Percentiles rank a stretch among this genome's conserved stretches.
Evolutionary conservation across 2,113 vertebrate species (phyloP).

Genomic region (Oreochromis niloticus): DNA sequence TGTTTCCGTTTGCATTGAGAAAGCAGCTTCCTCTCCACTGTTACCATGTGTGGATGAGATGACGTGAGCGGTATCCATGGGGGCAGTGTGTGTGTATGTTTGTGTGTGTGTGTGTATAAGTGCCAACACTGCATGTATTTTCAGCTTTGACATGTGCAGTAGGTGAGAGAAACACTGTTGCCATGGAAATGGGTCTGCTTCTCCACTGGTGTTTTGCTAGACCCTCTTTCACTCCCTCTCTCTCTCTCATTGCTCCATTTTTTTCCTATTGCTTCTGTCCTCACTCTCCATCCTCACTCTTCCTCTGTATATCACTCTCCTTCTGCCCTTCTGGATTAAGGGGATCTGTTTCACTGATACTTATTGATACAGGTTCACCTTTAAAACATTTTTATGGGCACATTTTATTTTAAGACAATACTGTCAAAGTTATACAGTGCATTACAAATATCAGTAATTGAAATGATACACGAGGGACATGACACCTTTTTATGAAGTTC

Average conservation of each 20-base stretch:
- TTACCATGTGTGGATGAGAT: constrained; percentile 14
- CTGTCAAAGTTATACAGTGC: neutral
- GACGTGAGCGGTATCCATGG: constrained; percentile 40
- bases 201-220: constrained; percentile 28
- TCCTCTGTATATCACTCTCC: neutral
- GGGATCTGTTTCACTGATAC: neutral
- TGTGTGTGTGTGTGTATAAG: neutral
- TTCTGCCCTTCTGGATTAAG: neutral
- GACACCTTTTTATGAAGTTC: neutral
- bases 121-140: constrained; percentile 39
- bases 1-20: neutral
- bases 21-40: neutral
- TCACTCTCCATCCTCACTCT: neutral
- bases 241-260: neutral
- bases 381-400: neutral
- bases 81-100: neutral
- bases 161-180: constrained; percentile 53
- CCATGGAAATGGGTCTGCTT: constrained; percentile 57
- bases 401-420: neutral
- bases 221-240: neutral
- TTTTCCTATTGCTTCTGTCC: neutral
- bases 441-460: neutral
- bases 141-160: constrained; percentile 32
- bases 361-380: neutral
- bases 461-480: neutral